These are phyloP conservation scores for Augiades crinisus DNA, from an alignment of 2,888 invertebrate genomes.

Conservation along the genomic window DNA sequence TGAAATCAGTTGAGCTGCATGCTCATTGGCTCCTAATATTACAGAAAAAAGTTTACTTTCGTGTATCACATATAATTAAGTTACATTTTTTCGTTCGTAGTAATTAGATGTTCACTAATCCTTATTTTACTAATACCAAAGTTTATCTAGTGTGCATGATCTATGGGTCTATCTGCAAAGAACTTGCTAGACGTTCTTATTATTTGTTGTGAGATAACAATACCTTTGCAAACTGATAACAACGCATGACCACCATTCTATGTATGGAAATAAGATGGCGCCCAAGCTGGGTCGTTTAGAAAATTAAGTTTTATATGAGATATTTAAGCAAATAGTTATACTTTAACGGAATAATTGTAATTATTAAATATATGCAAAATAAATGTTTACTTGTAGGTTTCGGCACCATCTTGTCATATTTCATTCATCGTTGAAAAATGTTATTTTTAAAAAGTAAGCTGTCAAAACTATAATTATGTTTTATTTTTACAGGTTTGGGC, in stretches of 20 bases:
- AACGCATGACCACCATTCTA: slow-evolving; percentile 38
- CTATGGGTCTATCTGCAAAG: slow-evolving; percentile 43
- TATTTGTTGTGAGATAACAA: slow-evolving; percentile 81
- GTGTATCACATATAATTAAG: slow-evolving; percentile 15
- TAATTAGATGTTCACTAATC: slow-evolving; percentile 48
- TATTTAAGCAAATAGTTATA: too few species aligned
- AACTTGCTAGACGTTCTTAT: slow-evolving; percentile 47
- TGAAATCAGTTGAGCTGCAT: too few species aligned
- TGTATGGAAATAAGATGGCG: slow-evolving; percentile 19
- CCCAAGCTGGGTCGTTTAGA: slow-evolving; percentile 12
- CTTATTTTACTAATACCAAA: slow-evolving; percentile 57
- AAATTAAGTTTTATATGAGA: too few species aligned
- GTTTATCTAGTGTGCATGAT: slow-evolving; percentile 46
- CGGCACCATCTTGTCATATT: slow-evolving; percentile 14
- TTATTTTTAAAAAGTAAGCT: background rate
- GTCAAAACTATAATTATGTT: slow-evolving; percentile 4
- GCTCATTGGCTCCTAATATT: too few species aligned
- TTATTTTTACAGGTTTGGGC: slow-evolving; percentile 38
- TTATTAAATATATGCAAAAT: background rate
- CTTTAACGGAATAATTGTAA: background rate
- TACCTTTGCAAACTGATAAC: slow-evolving; percentile 38
- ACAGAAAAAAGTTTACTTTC: too few species aligned
- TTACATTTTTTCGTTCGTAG: slow-evolving; percentile 42
- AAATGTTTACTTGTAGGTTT: background rate
- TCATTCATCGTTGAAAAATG: background rate